Evolutionary conservation across 2,888 invertebrate genomes (phyloP), one percentile per base, ranked within the genome.

Genomic region (Torymus aiolomorphi): DNA sequence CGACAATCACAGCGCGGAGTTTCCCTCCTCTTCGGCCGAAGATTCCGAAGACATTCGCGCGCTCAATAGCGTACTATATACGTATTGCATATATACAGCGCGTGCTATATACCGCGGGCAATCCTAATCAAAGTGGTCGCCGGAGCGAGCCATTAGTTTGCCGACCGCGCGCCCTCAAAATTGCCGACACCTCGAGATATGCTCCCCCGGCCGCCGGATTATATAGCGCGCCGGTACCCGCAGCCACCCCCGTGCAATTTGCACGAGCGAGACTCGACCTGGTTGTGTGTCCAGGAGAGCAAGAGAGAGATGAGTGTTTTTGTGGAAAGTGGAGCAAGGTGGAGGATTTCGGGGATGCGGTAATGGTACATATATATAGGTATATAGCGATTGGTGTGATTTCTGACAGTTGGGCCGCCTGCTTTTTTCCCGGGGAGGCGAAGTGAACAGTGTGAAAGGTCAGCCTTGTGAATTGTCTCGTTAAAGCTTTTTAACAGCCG

Each of bases 81-180:
- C 24, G 31, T 31, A 31, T 8, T 0, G 3, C n/a, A n/a, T n/a
- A 31, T 1, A 3, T 1, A 31, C 20, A 1, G 20, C 20, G 20
- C 2, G 20, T 20, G 20, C 20, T 20, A 20, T 63, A 54, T 63
- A 63, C 56, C 31, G 31, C n/a, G 69, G 56, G n/a, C 70, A 57
- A 66, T 75, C 49, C 56, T 75, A 75, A 75, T 75, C 75, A 66
- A 66, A 75, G 59, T 57, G 42, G 59, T 18, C 65, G 42, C 42
- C 12, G 57, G 57, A 49, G 57, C 59, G 70, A 65, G 56, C 20
- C 54, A 70, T 73, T 73, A 65, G 73, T 73, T 56, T 24, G 73
- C 49, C 73, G 65, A 42, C 20, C 24, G 72, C 24, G 24, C 2
- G 8, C 11, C 31, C 24, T 54, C 31, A 31, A 31, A 31, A 31